Base-by-base conservation (phyloP, 2,797 vertebrate genomes). In the Buceros bicornis region DNA sequence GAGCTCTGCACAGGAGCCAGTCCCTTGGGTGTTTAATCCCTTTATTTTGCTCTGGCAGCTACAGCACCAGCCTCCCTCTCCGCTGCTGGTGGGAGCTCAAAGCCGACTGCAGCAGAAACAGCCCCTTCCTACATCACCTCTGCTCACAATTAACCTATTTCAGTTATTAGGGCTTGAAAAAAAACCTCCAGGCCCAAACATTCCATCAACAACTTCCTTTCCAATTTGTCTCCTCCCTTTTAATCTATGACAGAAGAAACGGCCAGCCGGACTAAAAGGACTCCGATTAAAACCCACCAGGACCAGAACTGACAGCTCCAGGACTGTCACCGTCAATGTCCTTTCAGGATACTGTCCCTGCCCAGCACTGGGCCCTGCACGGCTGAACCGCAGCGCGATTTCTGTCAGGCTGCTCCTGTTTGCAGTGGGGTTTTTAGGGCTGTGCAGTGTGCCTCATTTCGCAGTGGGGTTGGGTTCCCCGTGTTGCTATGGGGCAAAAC, bases 161-260 rank as follows among this genome's bases (percentile, higher is more conserved):
- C 76, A 69, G 40, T 64, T 89, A 85, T 4, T 64, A 53, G 43
- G 94, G 58, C 33, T 48, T 60, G 50, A 90, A 91, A 96, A 48
- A 95, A 93, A 76, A 42, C 91, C 80, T 72, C 1, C 3, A 77
- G 83, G 93, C 90, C 92, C 95, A 95, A 97, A 90, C 85, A 97
- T 90, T 95, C 95, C 89, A 93, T 92, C 80, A 93, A 5, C 65
- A 93, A 82, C 94, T 89, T 90, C 79, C 91, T 67, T 93, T 71
- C 84, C 95, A 96, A 86, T 57, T 62, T 70, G 35, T 15, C 78
- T 65, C 40, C 62, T 89, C 71, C 45, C 6, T 45, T 93, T 84
- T 42, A 54, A 94, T 66, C 85, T 24, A 61, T 26, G 81, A 29
- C 64, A 82, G 51, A 60, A 54, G 51, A 69, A 84, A 87, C 11